Percentiles rank a stretch among this genome's conserved stretches.
Conservation (phyloP, 2,888 invertebrate genomes). For the Deilephila elpenor region DNA sequence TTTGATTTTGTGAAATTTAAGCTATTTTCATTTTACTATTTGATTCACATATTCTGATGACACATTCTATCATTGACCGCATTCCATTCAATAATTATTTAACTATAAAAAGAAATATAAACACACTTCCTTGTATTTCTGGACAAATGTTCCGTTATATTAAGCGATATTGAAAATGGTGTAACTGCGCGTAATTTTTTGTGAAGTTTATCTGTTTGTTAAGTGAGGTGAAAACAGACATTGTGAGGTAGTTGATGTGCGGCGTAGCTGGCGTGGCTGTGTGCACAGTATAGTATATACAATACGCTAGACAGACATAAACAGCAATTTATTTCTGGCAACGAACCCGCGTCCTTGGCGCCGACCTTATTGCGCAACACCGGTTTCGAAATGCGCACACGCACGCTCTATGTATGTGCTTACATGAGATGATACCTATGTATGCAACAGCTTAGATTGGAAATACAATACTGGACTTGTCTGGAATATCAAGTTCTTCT, state of each 20-base stretch:
- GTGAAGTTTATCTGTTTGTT: background rate
- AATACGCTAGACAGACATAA: constrained; percentile 78
- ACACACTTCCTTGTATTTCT: no score
- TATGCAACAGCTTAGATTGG: constrained; percentile 16
- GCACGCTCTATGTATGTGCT: constrained; percentile 57
- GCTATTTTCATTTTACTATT: no score
- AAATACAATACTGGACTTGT: background rate
- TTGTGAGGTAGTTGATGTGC: background rate
- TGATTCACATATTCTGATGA: no score
- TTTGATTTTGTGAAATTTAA: background rate
- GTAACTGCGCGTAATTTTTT: background rate
- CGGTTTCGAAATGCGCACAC: constrained; percentile 77
- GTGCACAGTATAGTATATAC: constrained; percentile 9
- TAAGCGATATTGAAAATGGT: background rate
- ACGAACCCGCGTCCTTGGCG: constrained; percentile 82
- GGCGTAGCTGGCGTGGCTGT: background rate
- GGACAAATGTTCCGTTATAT: no score
- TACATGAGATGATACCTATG: constrained; percentile 36
- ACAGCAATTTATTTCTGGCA: constrained; percentile 82
- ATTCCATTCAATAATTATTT: background rate
- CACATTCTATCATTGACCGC: background rate
- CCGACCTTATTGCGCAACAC: constrained; percentile 84
- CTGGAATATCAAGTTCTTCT: background rate
- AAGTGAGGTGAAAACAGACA: background rate
- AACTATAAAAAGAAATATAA: no score